Evolutionary conservation across 2,113 vertebrate genomes (phyloP).

Genomic region (Labeo rohita): DNA sequence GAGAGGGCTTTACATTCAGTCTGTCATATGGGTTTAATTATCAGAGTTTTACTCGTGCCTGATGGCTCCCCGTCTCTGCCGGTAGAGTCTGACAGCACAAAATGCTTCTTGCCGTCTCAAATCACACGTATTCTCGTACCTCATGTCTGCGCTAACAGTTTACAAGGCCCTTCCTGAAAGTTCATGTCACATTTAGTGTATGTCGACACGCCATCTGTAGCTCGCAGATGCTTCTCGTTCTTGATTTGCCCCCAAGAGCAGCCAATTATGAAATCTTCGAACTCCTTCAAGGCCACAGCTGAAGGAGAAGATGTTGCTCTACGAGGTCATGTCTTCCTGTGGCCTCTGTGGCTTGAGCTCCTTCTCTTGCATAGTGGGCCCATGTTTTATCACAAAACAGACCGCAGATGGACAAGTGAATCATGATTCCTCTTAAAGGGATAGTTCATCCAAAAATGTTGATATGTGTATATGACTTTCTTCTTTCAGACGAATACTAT

Average conservation of each 20-base stretch:
- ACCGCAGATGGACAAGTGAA: conserved; percentile 1
- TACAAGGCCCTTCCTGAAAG: conserved; percentile 20
- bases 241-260: conserved; percentile 29
- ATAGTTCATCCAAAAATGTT: too few species aligned
- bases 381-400: conserved; percentile 1
- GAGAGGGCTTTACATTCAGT: conserved; percentile 41
- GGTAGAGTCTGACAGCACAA: conserved; percentile 7
- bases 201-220: conserved; percentile 11
- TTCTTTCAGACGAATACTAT: too few species aligned
- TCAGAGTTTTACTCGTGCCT: conserved; percentile 29
- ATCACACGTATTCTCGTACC: conserved; percentile 8
- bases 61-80: conserved; percentile 21
- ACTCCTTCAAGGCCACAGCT: conserved; percentile 33
- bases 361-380: not conserved
- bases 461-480: too few species aligned
- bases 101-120: not conserved
- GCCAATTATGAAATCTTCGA: conserved; percentile 3
- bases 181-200: not conserved
- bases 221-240: conserved; percentile 8
- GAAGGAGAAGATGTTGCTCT: conserved; percentile 9
- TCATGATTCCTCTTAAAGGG: not conserved
- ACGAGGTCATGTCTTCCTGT: not conserved
- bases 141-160: conserved; percentile 14
- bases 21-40: conserved; percentile 54
- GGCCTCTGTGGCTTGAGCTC: conserved; percentile 6